Evolutionary conservation across 2,888 invertebrate species (phyloP).

Genomic region (Parthenolecanium corni): DNA sequence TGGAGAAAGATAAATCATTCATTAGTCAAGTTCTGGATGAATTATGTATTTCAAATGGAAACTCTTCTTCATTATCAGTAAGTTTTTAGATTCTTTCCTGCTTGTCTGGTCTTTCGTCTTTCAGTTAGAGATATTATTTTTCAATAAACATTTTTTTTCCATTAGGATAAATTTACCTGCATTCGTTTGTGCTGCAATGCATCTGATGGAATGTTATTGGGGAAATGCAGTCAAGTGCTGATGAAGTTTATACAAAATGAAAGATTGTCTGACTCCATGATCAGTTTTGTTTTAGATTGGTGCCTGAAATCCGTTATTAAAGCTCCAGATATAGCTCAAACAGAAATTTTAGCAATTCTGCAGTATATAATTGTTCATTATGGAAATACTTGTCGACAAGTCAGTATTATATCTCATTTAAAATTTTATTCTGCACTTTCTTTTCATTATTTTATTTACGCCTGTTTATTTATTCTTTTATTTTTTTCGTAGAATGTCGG

Average conservation of each 20-base stretch:
- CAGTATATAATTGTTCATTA: neutral
- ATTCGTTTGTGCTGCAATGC: conserved; percentile 7
- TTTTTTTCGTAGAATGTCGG: conserved; percentile 4
- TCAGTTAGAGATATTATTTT: neutral
- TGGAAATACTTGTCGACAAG: neutral
- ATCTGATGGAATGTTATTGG: neutral
- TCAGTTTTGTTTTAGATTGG: conserved; percentile 1
- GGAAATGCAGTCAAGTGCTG: conserved; percentile 15
- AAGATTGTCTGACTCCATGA: neutral
- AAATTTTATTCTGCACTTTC: neutral
- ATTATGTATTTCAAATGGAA: neutral
- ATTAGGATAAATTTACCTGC: conserved; percentile 6
- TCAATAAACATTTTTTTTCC: neutral
- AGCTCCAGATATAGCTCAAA: conserved; percentile 14
- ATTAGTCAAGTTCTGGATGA: neutral
- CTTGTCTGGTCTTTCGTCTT: neutral
- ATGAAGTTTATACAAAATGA: conserved; percentile 5
- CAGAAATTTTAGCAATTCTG: conserved; percentile 1
- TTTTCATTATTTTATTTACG: neutral
- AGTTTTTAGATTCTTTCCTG: neutral
- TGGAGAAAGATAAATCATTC: too few species aligned
- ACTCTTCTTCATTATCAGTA: neutral
- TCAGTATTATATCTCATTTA: neutral
- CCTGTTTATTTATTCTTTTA: neutral
- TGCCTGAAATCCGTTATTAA: neutral